Conservation (phyloP, 2,113 vertebrate species). For the Ammodytes marinus region DNA sequence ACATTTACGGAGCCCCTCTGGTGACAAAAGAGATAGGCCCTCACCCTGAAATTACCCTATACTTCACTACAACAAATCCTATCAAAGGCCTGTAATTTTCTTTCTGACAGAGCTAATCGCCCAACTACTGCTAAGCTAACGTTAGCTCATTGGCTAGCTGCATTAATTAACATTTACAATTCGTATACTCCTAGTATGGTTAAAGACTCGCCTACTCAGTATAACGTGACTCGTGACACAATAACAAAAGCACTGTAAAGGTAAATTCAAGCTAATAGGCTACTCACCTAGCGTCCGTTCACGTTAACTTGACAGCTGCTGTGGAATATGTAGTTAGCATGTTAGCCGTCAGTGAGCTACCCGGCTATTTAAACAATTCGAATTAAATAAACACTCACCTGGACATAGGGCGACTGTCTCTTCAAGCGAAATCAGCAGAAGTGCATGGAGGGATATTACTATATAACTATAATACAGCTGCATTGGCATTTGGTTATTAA, state of each 20-base stretch:
- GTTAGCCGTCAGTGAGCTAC: neutral
- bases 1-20: too few relatives aligned
- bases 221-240: neutral
- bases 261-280: neutral
- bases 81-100: neutral
- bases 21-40: fast-evolving
- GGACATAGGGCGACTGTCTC: neutral
- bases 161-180: neutral
- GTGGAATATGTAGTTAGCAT: constrained; percentile 34
- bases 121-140: constrained; percentile 37
- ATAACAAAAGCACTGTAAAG: neutral
- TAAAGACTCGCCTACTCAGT: neutral
- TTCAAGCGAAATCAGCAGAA: constrained; percentile 20
- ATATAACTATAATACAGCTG: neutral
- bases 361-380: neutral
- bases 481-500: constrained; percentile 36
- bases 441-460: neutral
- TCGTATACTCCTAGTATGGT: too few relatives aligned
- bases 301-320: constrained; percentile 18
- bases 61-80: neutral
- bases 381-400: constrained; percentile 36
- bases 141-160: neutral
- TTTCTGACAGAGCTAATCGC: constrained; percentile 2
- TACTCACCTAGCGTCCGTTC: neutral
- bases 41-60: neutral